Evolutionary conservation across 2,888 invertebrate genomes (phyloP).

Genomic region (Limenitis camilla): DNA sequence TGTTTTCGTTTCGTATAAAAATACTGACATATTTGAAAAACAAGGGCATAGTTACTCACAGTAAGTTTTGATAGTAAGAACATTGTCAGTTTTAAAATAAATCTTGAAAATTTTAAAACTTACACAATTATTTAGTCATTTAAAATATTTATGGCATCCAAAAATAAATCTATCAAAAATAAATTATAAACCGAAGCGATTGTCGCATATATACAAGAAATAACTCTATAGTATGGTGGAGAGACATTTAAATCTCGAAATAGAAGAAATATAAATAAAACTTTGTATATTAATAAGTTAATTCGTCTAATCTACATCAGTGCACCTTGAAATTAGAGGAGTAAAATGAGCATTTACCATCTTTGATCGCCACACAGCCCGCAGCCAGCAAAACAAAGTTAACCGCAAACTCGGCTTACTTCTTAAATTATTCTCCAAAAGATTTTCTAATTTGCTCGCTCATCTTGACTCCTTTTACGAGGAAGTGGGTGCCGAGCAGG

Average conservation of each 20-base stretch:
- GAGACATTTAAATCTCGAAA: not conserved
- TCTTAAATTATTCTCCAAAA: slow-evolving; percentile 71
- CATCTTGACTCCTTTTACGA: slow-evolving; percentile 51
- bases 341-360: slow-evolving; percentile 41
- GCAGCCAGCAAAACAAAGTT: slow-evolving; percentile 45
- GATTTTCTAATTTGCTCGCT: slow-evolving; percentile 72
- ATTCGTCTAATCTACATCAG: slow-evolving; percentile 28
- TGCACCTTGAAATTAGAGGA: slow-evolving; percentile 42
- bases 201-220: no score
- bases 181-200: no score
- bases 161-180: no score
- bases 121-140: no score
- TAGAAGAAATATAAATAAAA: not conserved
- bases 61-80: no score
- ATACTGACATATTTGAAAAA: no score
- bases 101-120: no score
- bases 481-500: slow-evolving; percentile 41
- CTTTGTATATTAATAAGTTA: not conserved
- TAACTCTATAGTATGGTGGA: no score
- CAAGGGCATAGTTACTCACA: no score
- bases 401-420: slow-evolving; percentile 45
- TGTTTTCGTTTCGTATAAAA: no score
- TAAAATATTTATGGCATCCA: no score
- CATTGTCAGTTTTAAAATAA: no score
- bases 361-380: slow-evolving; percentile 37